phyloP scores from a whole-genome alignment of 1,140 invertebrate genomes.

The Cyclina sinensis region DNA sequence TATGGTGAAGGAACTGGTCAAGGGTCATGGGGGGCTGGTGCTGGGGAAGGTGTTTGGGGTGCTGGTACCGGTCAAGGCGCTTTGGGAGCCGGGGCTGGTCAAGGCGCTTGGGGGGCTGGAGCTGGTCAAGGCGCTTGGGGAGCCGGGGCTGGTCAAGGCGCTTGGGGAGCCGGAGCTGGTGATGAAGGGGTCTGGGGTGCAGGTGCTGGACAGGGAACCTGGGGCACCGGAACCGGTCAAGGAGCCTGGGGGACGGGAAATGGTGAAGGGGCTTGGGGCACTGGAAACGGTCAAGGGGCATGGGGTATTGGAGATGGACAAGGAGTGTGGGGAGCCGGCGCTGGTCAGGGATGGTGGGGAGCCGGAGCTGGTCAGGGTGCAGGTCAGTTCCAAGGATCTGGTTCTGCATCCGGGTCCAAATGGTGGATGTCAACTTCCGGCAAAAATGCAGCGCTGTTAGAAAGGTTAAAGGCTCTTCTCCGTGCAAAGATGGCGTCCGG shows the following conservation, averaged over 20 bases:
- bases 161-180: background rate
- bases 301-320: background rate
- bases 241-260: background rate
- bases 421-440: constrained; percentile 33
- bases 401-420: background rate
- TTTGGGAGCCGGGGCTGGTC: background rate
- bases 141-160: background rate
- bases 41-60: background rate
- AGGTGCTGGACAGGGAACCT: background rate
- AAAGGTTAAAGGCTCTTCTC: constrained; percentile 30
- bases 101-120: background rate
- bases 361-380: background rate
- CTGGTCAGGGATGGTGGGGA: background rate
- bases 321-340: background rate
- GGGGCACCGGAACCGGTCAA: background rate
- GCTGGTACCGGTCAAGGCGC: background rate
- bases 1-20: background rate
- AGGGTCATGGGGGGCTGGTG: background rate
- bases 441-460: background rate
- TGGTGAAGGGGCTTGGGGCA: background rate
- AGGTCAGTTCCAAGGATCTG: background rate
- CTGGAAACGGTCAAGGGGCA: background rate
- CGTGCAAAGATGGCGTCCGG: constrained; percentile 11
- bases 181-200: background rate
- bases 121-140: background rate